Evolutionary conservation across 92 coral and sea anemone genomes (phyloP), one percentile per base, ranked within the genome.

Genomic region (Palythoa caribaeorum): DNA sequence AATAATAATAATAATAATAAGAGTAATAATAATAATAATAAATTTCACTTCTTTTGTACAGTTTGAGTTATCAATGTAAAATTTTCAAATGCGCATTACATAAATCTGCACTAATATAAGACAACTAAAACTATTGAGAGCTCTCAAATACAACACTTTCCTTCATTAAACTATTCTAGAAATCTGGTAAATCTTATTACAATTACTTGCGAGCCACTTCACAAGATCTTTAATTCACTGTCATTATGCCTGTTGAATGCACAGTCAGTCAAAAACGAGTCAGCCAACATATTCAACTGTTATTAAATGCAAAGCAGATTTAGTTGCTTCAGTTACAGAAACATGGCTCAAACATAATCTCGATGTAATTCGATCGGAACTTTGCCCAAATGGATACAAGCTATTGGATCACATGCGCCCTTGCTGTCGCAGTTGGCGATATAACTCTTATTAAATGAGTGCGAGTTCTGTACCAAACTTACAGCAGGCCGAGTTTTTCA

Each of bases 301-400:
- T 55, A 83, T 88, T 53, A 78, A 91, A 21, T 88, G 91, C 80
- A 91, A 88, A 87, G 91, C 91, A 51, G 89, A 87, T 83, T 73
- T 87, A 35, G 69, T 87, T 16, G 89, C 91, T 87, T 28, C 28
- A 28, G 28, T 81, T 73, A 83, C 91, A 55, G 91, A 87, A 76
- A 87, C 91, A 53, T 91, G 80, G 88, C 88, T 91, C 20, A 78
- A 72, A 65, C 47, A n/a, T 55, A 73, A 77, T 70, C 81, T 54
- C 69, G 88, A 88, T 68, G 90, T 83, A 40, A 83, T 81, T 87
- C 88, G 88, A 80, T 80, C 88, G 76, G 91, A 91, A 76, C 88
- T 87, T 80, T 87, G 90, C 80, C 93, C 91, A 6, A 74, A 19
- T 87, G 91, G 91, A 83, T 88, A 88, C 68, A 83, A 87, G 59